These are phyloP conservation scores for Popillia japonica DNA, from an alignment of 1,140 invertebrate species.

Conservation along the genomic window DNA sequence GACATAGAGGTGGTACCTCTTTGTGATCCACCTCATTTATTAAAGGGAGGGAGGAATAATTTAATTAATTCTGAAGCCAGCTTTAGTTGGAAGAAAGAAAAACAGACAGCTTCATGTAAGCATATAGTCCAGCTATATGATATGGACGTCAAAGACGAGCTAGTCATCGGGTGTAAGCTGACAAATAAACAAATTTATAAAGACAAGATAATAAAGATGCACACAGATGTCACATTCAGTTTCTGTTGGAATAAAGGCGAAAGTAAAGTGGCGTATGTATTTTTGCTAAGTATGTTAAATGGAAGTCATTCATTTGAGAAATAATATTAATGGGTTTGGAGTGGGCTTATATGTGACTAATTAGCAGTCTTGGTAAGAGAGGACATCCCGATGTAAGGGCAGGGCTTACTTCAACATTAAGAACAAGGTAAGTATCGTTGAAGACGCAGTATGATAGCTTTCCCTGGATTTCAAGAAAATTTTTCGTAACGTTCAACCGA, in stretches of 20 bases:
- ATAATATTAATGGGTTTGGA: no score
- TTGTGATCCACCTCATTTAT: constrained; percentile 14
- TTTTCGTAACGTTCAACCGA: no score
- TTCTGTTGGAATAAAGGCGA: no score
- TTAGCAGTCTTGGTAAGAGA: no score
- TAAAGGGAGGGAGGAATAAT: neutral
- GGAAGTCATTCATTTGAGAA: neutral
- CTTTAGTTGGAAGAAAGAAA: neutral
- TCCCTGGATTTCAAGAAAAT: no score
- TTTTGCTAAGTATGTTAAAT: neutral
- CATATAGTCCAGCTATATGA: constrained; percentile 15
- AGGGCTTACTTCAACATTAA: no score
- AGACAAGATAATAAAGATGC: neutral
- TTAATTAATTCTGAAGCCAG: neutral
- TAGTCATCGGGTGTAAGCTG: neutral
- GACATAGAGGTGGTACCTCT: no score
- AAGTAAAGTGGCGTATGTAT: neutral
- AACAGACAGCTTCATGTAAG: neutral
- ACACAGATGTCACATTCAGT: neutral
- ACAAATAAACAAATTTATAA: neutral
- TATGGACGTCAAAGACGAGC: neutral
- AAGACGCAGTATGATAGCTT: no score
- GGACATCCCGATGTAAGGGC: no score
- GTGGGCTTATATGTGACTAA: no score
- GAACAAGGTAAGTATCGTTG: no score